These are phyloP conservation scores for Catamblyrhynchus diadema DNA, from an alignment of 2,797 vertebrate species.

Conservation along the genomic window DNA sequence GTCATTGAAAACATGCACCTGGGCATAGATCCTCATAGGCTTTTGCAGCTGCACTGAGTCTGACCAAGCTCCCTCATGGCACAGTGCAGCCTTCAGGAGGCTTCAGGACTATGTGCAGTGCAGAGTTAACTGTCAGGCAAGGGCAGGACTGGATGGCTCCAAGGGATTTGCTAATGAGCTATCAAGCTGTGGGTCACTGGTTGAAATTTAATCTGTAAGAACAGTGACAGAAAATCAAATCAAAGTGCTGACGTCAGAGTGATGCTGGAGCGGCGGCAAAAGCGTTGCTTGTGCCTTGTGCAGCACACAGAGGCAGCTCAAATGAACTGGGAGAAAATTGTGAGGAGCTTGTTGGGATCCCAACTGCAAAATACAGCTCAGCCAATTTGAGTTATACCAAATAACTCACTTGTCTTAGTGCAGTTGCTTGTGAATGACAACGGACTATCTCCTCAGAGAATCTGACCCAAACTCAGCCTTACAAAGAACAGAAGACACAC, in stretches of 20 bases:
- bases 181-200: constrained; percentile 25
- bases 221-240: constrained; percentile 57
- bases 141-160: not conserved
- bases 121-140: constrained; percentile 10
- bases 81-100: not conserved
- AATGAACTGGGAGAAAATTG: not conserved
- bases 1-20: not conserved
- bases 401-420: not conserved
- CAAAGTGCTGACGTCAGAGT: constrained; percentile 1
- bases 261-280: not conserved
- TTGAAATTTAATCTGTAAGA: constrained; percentile 42
- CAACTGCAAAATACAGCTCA: not conserved
- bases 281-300: not conserved
- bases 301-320: not conserved
- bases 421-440: not conserved
- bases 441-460: not conserved
- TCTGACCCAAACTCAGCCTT: not conserved
- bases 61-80: not conserved
- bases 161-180: constrained; percentile 54
- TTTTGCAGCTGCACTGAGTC: not conserved
- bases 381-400: not conserved
- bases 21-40: not conserved
- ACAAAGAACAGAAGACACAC: not conserved
- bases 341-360: not conserved
- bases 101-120: not conserved